These are phyloP conservation scores for Eumeta japonica DNA, from an alignment of 1,140 invertebrate genomes.

Conservation along the genomic window DNA sequence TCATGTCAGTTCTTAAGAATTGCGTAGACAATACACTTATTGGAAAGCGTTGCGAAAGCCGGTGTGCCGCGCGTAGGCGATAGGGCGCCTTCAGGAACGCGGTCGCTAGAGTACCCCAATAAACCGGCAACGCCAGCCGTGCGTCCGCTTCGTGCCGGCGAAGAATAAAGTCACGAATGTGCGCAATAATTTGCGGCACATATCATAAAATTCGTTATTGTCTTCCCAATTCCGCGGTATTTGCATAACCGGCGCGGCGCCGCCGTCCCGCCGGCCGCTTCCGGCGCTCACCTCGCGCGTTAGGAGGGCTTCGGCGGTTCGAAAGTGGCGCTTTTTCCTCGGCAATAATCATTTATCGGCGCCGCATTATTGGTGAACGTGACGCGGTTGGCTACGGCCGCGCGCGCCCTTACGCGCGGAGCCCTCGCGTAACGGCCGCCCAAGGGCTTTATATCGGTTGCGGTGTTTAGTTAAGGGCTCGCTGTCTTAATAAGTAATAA, in stretches of 20 bases:
- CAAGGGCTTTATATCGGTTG: slow-evolving; percentile 1
- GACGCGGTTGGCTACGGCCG: slow-evolving; percentile 1
- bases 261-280: background rate
- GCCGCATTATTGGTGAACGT: slow-evolving; percentile 5
- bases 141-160: too few species aligned
- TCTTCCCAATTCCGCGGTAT: background rate
- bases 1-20: too few species aligned
- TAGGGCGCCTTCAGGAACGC: too few species aligned
- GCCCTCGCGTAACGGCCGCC: background rate
- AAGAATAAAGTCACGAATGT: slow-evolving; percentile 2
- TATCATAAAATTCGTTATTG: slow-evolving; percentile 1
- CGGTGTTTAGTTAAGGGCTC: slow-evolving; percentile 4
- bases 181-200: background rate
- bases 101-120: too few species aligned
- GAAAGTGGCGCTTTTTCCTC: slow-evolving; percentile 3
- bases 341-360: slow-evolving; percentile 6
- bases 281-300: background rate
- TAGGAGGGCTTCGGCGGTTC: background rate
- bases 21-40: too few species aligned
- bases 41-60: too few species aligned
- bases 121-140: too few species aligned
- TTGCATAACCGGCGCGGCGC: slow-evolving; percentile 1
- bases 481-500: slow-evolving; percentile 18
- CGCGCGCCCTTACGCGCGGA: too few species aligned
- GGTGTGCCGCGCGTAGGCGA: too few species aligned